Evolutionary conservation across 2,888 invertebrate species (phyloP), one percentile per base, ranked within the genome.

Genomic region (Oscheius onirici): DNA sequence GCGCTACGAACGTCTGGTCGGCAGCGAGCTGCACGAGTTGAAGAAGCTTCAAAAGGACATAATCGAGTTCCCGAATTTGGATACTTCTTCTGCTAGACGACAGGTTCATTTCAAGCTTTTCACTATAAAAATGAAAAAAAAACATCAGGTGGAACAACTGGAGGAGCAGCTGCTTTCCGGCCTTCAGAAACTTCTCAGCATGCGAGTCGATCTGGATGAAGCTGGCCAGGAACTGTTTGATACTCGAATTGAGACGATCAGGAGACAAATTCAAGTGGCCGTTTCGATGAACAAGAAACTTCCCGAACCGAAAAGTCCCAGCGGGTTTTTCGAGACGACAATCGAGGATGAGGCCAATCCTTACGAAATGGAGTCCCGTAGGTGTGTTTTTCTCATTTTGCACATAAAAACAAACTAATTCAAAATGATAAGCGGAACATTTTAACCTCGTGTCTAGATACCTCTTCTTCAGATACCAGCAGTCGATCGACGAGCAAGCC

Each of bases 121-220:
- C n/a, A 40, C 3, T 54, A n/a, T 57, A 26, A 13, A 8, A 6
- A 10, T 17, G 13, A 46, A 46, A 46, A 15, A 3, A 3, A 10
- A 17, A 46, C 44, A 20, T 52, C 40, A 78, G 80, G 76, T 81
- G 2, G 17, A 78, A 24, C 71, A 77, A 2, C 69, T 78, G 17
- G 78, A 84, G 54, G 75, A 82, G 60, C 82, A 83, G 34, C 49
- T 84, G 24, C 66, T 77, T 17, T 70, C 74, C 24, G 84, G 82
- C 0, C 68, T 83, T 3, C 75, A 79, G 15, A 79, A 81, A 46
- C 69, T 83, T 43, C 34, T 83, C 17, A 58, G 72, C 26, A 67
- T 78, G 13, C 69, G 82, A 34, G 61, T 44, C 10, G 73, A 78
- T 26, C 52, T 83, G 1, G 73, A 75, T 51, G 51, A 43, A 8